Conservation (phyloP, 1,140 invertebrate genomes). For the Aphelenchoides avenae region DNA sequence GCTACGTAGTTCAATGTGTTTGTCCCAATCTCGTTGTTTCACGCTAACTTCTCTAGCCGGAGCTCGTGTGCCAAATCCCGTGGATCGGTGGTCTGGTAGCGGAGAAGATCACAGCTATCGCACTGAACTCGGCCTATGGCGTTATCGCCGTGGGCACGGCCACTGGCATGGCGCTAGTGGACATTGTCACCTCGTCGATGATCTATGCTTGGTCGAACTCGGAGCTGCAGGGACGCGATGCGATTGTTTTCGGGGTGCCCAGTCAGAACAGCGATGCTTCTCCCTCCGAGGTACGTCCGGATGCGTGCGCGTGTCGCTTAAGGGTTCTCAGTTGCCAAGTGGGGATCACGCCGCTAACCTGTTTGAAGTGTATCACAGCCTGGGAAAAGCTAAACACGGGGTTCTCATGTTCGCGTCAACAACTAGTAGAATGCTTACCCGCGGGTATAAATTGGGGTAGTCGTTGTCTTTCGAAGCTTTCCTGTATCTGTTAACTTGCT, state of each 20-base stretch:
- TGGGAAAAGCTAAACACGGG: too few relatives aligned
- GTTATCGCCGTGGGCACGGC: slow-evolving; percentile 62
- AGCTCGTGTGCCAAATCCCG: slow-evolving; percentile 83
- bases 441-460: too few relatives aligned
- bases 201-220: slow-evolving; percentile 53
- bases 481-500: too few relatives aligned
- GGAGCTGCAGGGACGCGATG: slow-evolving; percentile 45
- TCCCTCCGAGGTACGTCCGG: slow-evolving; percentile 30
- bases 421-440: too few relatives aligned
- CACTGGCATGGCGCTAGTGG: slow-evolving; percentile 49
- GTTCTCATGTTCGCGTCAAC: too few relatives aligned
- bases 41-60: slow-evolving; percentile 73
- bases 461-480: too few relatives aligned
- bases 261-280: slow-evolving; percentile 37
- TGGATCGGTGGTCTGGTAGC: slow-evolving; percentile 74
- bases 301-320: slow-evolving; percentile 5
- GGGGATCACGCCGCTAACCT: too few relatives aligned
- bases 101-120: slow-evolving; percentile 78
- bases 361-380: too few relatives aligned
- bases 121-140: slow-evolving; percentile 89
- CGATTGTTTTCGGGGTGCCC: slow-evolving; percentile 34
- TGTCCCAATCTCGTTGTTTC: neutral
- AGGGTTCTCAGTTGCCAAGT: slow-evolving; percentile 2
- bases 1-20: neutral
- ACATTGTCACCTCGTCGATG: slow-evolving; percentile 46